Conservation (phyloP, 2,797 vertebrate species). For the Sebastes variabilis region DNA sequence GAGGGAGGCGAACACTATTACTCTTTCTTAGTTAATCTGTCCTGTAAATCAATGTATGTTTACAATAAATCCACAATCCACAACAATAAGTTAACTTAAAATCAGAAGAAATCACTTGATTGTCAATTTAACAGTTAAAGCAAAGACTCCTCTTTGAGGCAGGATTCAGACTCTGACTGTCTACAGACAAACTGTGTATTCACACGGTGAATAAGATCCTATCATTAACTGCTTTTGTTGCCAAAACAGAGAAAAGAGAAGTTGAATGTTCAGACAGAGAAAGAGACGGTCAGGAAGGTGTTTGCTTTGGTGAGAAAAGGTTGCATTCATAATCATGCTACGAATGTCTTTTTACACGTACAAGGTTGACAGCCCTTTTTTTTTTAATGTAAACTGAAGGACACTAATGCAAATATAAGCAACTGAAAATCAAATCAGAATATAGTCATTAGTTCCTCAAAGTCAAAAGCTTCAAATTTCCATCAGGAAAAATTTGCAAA, state of each 20-base stretch:
- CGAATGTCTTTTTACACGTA: background rate
- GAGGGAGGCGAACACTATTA: rapidly evolving
- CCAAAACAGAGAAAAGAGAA: conserved; percentile 44
- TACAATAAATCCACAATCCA: background rate
- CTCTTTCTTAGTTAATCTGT: background rate
- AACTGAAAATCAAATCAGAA: background rate
- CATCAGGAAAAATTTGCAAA: background rate
- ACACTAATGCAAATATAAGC: background rate
- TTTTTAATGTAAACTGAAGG: background rate
- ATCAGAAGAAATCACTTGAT: background rate
- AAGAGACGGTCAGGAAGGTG: background rate
- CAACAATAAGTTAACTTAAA: too few species aligned
- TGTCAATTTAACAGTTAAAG: background rate
- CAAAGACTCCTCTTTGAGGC: background rate
- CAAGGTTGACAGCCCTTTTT: too few species aligned
- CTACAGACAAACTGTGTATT: background rate
- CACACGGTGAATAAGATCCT: background rate
- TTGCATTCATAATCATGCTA: background rate
- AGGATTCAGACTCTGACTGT: background rate
- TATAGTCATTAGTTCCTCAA: too few species aligned
- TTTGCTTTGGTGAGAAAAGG: background rate
- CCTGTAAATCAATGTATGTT: background rate
- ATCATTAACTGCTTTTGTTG: conserved; percentile 32
- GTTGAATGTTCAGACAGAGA: conserved; percentile 6
- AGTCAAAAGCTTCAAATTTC: too few species aligned